phyloP scores from a whole-genome alignment of 2,888 invertebrate species.

The Alsophila aescularia region DNA sequence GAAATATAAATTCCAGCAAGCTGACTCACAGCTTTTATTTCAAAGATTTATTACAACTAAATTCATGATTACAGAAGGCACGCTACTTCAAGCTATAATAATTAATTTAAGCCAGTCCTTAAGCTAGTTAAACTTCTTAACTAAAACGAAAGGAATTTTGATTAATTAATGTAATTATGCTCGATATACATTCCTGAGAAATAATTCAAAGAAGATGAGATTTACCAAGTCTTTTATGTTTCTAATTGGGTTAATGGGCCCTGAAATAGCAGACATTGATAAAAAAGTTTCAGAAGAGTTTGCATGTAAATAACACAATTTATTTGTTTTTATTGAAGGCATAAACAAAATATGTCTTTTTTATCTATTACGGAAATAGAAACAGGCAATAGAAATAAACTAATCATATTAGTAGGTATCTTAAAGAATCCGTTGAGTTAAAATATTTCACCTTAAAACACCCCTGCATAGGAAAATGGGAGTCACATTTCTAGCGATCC shows the following conservation, averaged over 20 bases:
- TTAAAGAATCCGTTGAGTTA: constrained; percentile 18
- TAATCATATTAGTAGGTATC: too few species aligned
- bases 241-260: constrained; percentile 21
- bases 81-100: constrained; percentile 8
- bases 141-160: constrained; percentile 14
- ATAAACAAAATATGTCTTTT: too few species aligned
- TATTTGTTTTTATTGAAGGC: too few species aligned
- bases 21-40: constrained; percentile 24
- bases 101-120: constrained; percentile 12
- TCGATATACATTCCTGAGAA: constrained; percentile 12
- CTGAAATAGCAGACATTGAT: background rate
- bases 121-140: constrained; percentile 2
- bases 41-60: constrained; percentile 11
- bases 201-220: constrained; percentile 6
- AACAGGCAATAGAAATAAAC: too few species aligned
- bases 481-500: constrained; percentile 74
- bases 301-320: too few species aligned
- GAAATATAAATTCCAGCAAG: constrained; percentile 25
- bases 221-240: constrained; percentile 11
- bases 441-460: constrained; percentile 37
- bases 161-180: constrained; percentile 18
- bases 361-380: too few species aligned
- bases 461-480: constrained; percentile 66
- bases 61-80: constrained; percentile 11
- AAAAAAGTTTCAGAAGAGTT: too few species aligned